These are phyloP conservation scores for Metopolophium dirhodum DNA, from an alignment of 1,140 invertebrate species.

Conservation along the genomic window DNA sequence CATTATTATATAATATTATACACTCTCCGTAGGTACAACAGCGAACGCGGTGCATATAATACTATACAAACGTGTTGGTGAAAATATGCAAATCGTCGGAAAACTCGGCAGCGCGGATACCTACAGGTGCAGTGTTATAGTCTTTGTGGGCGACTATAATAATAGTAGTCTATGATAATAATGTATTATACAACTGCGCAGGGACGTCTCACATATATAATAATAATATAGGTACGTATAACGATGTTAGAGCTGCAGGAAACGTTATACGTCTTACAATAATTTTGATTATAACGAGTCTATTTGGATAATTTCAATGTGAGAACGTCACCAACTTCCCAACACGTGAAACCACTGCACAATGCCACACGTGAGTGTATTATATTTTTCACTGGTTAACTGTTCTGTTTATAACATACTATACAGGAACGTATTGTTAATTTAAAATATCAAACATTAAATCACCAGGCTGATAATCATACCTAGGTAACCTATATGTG, in stretches of 20 bases:
- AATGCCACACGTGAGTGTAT: not conserved
- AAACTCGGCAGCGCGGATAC: not conserved
- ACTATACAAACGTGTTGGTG: not conserved
- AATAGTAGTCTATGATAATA: not conserved
- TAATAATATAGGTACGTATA: not conserved
- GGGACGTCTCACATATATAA: not conserved
- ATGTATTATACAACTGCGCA: not conserved
- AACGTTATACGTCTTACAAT: not conserved
- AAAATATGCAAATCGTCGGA: not conserved
- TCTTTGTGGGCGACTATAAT: not conserved
- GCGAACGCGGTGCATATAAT: not conserved
- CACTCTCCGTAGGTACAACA: no score
- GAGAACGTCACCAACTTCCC: not conserved
- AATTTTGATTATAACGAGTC: not conserved
- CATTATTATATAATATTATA: not conserved
- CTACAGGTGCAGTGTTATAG: not conserved
- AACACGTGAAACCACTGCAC: not conserved
- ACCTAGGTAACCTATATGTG: no score
- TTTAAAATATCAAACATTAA: no score
- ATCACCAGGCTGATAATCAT: no score
- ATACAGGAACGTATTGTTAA: not conserved
- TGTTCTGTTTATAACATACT: not conserved
- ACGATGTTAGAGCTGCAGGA: not conserved
- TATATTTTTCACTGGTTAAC: not conserved
- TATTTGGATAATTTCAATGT: not conserved